Evolutionary conservation across 2,888 invertebrate genomes (phyloP).

Genomic region (Chelonus formosanus): DNA sequence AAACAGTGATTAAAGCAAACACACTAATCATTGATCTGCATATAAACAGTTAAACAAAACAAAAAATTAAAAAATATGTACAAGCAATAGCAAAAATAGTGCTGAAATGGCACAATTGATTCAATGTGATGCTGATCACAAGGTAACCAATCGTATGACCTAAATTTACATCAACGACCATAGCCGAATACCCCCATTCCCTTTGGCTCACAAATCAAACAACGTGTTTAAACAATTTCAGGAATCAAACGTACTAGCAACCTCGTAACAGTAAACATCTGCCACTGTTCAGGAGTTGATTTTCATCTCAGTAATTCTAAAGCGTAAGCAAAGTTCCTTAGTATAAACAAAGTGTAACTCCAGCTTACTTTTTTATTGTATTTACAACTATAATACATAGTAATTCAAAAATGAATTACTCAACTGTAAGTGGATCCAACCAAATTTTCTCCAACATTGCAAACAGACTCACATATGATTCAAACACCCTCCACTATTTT

Average conservation of each 20-base stretch:
- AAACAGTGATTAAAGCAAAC: neutral
- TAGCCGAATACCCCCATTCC: slow-evolving; percentile 8
- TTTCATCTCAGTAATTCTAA: too few relatives aligned
- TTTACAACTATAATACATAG: too few relatives aligned
- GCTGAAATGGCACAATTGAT: neutral
- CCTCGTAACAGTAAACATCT: slow-evolving; percentile 17
- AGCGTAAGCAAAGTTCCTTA: too few relatives aligned
- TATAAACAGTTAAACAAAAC: neutral
- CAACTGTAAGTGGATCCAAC: too few relatives aligned
- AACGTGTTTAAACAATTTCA: slow-evolving; percentile 26
- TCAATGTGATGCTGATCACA: slow-evolving; percentile 20
- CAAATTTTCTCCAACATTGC: too few relatives aligned
- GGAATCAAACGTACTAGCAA: slow-evolving; percentile 16
- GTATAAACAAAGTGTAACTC: too few relatives aligned
- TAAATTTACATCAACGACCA: slow-evolving; percentile 22
- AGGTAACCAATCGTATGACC: slow-evolving; percentile 27
- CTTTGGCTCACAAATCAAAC: slow-evolving; percentile 28
- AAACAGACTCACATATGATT: too few relatives aligned
- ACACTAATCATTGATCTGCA: neutral
- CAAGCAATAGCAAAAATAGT: neutral
- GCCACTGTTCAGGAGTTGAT: neutral
- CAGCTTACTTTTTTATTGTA: too few relatives aligned
- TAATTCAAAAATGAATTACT: too few relatives aligned
- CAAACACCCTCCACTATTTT: too few relatives aligned
- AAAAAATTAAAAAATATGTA: neutral